A percentile compares a stretch with the other conserved stretches of the same genome.
Conservation (phyloP, 2,113 vertebrate species). For the Larimichthys crocea region DNA sequence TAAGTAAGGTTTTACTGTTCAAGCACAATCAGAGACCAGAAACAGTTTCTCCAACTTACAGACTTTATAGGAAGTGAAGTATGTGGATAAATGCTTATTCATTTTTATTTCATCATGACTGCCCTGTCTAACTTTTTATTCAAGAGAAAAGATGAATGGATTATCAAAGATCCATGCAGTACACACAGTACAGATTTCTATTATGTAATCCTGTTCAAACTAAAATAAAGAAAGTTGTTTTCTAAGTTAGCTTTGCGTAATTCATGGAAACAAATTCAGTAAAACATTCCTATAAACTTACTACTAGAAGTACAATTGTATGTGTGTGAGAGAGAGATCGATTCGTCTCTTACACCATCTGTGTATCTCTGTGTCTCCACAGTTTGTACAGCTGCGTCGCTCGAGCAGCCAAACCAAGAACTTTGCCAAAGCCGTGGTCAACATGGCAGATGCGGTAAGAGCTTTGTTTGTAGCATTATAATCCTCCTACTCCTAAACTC, state of each 20-base stretch:
- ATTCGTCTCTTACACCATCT: constrained; percentile 43
- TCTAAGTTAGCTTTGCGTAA: background rate
- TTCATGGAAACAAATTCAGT: background rate
- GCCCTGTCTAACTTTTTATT: background rate
- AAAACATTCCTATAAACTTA: background rate
- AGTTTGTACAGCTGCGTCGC: constrained; percentile 91
- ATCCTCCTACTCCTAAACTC: constrained; percentile 35
- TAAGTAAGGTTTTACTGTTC: background rate
- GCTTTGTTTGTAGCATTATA: constrained; percentile 24
- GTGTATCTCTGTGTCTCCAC: constrained; percentile 49
- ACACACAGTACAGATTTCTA: too few relatives aligned
- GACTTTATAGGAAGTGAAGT: background rate
- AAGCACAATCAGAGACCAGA: background rate
- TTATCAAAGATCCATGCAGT: too few relatives aligned
- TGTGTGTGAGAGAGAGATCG: background rate
- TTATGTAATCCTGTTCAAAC: background rate
- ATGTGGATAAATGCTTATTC: background rate
- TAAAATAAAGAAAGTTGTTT: background rate
- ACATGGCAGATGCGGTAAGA: constrained; percentile 94
- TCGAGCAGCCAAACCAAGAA: constrained; percentile 93
- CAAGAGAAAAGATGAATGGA: too few relatives aligned
- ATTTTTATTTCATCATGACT: background rate
- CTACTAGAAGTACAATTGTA: background rate
- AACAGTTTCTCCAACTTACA: background rate
- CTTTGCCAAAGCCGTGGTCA: constrained; percentile 97